Percentiles rank a stretch among this genome's conserved stretches.
phyloP scores from a whole-genome alignment of 2,797 vertebrate species.

The Sebastes kiyomatsui region DNA sequence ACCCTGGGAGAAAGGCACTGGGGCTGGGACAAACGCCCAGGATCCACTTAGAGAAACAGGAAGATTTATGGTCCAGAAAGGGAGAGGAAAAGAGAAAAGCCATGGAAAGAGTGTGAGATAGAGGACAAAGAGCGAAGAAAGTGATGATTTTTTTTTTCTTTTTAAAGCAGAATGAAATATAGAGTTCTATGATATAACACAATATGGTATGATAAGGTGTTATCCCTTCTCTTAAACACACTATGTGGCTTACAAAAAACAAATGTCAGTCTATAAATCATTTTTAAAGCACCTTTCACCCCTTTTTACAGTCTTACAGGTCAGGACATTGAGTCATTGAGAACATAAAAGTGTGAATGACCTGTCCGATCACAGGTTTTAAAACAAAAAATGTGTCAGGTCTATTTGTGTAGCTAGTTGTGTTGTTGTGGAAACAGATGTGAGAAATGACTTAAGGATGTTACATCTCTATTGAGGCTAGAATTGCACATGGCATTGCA shows the following conservation, averaged over 20 bases:
- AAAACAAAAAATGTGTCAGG: not conserved
- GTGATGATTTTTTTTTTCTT: not conserved
- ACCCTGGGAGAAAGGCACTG: constrained; percentile 49
- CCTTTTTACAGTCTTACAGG: not conserved
- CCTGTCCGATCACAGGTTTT: not conserved
- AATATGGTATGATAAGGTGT: not conserved
- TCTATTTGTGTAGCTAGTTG: not conserved
- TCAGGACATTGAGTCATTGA: not conserved
- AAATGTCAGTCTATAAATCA: not conserved
- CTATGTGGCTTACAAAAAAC: not conserved
- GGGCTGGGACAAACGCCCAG: constrained; percentile 71
- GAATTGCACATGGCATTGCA: not conserved
- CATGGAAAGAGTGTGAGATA: constrained; percentile 14
- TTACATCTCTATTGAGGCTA: not conserved
- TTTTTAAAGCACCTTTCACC: not conserved
- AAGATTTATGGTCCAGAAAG: constrained; percentile 65
- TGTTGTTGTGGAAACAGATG: not conserved
- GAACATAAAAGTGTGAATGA: not conserved
- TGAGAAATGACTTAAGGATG: not conserved
- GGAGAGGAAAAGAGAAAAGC: constrained; percentile 34
- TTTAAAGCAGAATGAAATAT: not conserved
- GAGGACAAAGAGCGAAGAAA: constrained; percentile 2
- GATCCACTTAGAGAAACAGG: constrained; percentile 74
- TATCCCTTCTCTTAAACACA: not conserved
- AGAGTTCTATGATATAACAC: not conserved